Percentiles rank a stretch among this genome's conserved stretches.
These are phyloP conservation scores for Hypselothyrea guttata DNA, from an alignment of 2,888 invertebrate species.

Conservation along the genomic window DNA sequence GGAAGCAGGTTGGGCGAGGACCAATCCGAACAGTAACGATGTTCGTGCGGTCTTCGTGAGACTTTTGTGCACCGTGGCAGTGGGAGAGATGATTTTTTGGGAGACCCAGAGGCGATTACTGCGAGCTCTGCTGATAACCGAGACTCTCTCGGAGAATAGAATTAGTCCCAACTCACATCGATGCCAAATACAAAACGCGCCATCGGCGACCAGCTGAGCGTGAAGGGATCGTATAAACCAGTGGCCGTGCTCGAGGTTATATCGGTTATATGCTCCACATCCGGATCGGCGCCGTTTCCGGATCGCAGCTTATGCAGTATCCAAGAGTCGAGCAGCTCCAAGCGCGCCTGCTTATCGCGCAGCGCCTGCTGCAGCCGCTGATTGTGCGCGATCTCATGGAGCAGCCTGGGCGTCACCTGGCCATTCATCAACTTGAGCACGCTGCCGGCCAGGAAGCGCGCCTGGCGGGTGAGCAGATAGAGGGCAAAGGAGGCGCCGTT, in stretches of 20 bases:
- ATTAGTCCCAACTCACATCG: conserved; percentile 61
- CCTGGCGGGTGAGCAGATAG: conserved; percentile 89
- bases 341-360: conserved; percentile 86
- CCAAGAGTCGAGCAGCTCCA: conserved; percentile 97
- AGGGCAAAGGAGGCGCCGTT: conserved; percentile 84
- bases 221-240: conserved; percentile 96
- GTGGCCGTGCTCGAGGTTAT: conserved; percentile 95
- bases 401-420: conserved; percentile 90
- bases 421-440: conserved; percentile 92
- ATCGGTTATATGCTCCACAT: conserved; percentile 89
- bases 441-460: conserved; percentile 92
- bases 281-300: conserved; percentile 63
- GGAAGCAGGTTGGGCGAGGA: no score
- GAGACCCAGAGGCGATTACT: no score
- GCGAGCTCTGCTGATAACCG: no score
- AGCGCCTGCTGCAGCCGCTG: conserved; percentile 87
- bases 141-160: no score
- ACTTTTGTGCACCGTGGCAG: no score
- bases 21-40: no score
- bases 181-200: conserved; percentile 88
- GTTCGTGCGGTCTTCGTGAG: no score
- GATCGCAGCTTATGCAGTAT: conserved; percentile 90
- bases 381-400: conserved; percentile 90
- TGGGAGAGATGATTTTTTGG: no score
- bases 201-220: conserved; percentile 89